phyloP scores from a whole-genome alignment of 1,140 invertebrate genomes.

The Leptinotarsa texana region DNA sequence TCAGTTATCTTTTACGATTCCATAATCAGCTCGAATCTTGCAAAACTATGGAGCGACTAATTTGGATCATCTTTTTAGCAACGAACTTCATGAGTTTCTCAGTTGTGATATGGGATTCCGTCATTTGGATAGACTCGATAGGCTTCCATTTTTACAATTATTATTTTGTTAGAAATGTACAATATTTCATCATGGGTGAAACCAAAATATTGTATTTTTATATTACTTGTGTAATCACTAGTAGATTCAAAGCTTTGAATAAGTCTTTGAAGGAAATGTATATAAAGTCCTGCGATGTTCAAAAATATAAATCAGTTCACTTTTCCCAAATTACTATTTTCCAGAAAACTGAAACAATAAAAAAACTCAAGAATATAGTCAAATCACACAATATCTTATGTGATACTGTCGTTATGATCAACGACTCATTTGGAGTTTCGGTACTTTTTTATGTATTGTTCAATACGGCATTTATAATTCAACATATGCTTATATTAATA shows the following conservation, averaged over 20 bases:
- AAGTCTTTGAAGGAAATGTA: neutral
- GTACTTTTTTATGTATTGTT: neutral
- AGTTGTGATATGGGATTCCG: neutral
- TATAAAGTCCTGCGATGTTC: neutral
- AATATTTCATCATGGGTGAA: neutral
- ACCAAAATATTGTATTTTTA: neutral
- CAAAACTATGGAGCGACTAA: no score
- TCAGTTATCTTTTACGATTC: no score
- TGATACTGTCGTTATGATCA: conserved; percentile 1
- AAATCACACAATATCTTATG: neutral
- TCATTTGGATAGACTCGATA: neutral
- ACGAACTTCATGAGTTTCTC: neutral
- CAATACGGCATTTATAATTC: neutral
- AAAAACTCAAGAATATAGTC: neutral
- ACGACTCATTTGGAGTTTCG: neutral
- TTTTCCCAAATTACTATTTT: neutral
- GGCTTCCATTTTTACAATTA: neutral
- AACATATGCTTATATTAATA: neutral
- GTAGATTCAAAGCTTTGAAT: conserved; percentile 6
- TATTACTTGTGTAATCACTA: neutral
- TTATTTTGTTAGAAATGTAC: neutral
- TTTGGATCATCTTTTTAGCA: neutral
- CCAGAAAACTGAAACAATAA: neutral
- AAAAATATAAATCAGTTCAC: neutral
- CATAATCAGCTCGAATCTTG: no score